Evolutionary conservation across 2,113 vertebrate genomes (phyloP).

Genomic region (Myxocyprinus asiaticus): DNA sequence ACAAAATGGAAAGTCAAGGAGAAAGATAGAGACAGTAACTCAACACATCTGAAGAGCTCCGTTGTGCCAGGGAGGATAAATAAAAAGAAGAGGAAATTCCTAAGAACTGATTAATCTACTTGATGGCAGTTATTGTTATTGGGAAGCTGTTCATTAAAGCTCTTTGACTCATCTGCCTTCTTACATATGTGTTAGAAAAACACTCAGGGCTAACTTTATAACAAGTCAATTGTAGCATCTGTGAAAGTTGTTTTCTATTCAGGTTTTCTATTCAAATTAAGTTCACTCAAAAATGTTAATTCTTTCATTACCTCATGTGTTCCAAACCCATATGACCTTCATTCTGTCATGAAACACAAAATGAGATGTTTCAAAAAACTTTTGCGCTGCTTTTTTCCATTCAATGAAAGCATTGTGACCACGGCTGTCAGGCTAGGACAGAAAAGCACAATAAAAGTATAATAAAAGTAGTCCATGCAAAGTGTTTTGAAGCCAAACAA

Average conservation of each 20-base stretch:
- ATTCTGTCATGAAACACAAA: too few species aligned
- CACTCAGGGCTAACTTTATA: background rate
- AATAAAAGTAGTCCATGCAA: too few species aligned
- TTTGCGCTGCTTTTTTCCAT: too few species aligned
- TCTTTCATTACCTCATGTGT: too few species aligned
- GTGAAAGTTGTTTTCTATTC: background rate
- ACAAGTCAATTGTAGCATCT: background rate
- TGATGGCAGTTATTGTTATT: slow-evolving; percentile 50
- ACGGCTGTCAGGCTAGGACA: too few species aligned
- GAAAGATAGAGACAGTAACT: slow-evolving; percentile 24
- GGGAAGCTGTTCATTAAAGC: slow-evolving; percentile 32
- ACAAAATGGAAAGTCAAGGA: slow-evolving; percentile 48
- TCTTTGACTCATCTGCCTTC: background rate
- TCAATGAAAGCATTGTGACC: too few species aligned
- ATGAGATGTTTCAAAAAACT: too few species aligned
- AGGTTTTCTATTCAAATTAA: background rate
- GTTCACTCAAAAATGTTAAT: too few species aligned
- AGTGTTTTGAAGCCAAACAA: too few species aligned
- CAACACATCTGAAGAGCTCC: slow-evolving; percentile 42
- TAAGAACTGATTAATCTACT: slow-evolving; percentile 54
- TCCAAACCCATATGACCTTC: too few species aligned
- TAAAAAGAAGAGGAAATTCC: slow-evolving; percentile 43
- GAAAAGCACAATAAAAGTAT: too few species aligned
- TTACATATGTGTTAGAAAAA: slow-evolving; percentile 3
- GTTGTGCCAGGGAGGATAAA: slow-evolving; percentile 40